Evolutionary conservation across 2,113 vertebrate genomes (phyloP).

Genomic region (Zosterops hypoxanthus): DNA sequence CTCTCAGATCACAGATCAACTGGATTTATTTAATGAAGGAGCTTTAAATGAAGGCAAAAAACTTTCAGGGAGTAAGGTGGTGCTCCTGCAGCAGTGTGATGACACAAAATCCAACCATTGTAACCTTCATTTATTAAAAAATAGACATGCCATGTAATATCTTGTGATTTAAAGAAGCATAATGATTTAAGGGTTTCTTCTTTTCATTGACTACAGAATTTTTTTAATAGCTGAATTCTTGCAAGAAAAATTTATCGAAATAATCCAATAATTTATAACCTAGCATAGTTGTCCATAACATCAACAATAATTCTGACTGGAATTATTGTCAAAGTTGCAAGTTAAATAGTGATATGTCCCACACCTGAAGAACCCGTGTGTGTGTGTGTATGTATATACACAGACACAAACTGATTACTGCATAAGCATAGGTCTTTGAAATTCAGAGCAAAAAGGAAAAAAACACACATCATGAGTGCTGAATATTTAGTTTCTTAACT

Average conservation of each 20-base stretch:
- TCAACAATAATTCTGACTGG: background rate
- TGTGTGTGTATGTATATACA: background rate
- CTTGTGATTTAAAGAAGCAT: background rate
- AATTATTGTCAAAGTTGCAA: background rate
- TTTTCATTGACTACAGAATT: background rate
- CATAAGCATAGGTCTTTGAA: background rate
- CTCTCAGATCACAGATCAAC: background rate
- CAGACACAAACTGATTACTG: background rate
- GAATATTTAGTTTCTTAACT: background rate
- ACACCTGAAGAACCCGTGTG: background rate
- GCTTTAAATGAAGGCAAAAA: background rate
- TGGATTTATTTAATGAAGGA: background rate
- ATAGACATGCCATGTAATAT: background rate
- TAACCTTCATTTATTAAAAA: background rate
- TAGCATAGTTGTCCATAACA: background rate
- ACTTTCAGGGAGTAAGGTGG: background rate
- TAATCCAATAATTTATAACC: background rate
- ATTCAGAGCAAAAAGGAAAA: background rate
- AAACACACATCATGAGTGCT: accelerated
- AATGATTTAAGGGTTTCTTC: background rate
- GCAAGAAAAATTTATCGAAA: background rate
- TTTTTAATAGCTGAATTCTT: background rate
- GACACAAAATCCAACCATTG: background rate
- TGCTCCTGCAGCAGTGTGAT: background rate
- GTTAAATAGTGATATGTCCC: background rate